Conservation (phyloP, 2,113 vertebrate genomes). For the Gavialis gangeticus region DNA sequence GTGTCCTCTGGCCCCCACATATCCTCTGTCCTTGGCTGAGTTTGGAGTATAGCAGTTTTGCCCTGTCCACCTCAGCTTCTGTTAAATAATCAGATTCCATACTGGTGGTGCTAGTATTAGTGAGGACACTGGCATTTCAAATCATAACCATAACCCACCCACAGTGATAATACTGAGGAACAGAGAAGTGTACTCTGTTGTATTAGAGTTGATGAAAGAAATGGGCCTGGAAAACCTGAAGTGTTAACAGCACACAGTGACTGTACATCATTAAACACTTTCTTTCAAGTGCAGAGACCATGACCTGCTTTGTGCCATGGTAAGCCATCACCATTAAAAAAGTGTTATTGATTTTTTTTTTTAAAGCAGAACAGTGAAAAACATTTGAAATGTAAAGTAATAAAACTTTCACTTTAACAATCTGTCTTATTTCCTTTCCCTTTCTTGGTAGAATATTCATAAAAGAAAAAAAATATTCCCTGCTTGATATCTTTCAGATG, state of each 20-base stretch:
- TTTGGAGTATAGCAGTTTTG: too few species aligned
- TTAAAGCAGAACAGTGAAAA: neutral
- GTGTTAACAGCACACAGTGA: neutral
- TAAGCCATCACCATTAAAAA: neutral
- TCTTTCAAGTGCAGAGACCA: too few species aligned
- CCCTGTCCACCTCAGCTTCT: too few species aligned
- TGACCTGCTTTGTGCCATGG: neutral
- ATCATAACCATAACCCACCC: neutral
- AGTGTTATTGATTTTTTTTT: neutral
- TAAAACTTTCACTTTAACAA: neutral
- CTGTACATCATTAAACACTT: neutral
- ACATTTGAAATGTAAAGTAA: neutral
- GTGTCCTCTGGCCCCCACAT: too few species aligned
- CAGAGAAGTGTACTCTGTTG: neutral
- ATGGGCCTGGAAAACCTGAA: neutral
- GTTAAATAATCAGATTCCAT: too few species aligned
- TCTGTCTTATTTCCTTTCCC: neutral
- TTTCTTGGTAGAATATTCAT: neutral
- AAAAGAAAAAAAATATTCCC: neutral
- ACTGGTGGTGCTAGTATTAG: too few species aligned
- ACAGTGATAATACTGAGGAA: neutral
- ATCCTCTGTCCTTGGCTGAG: too few species aligned
- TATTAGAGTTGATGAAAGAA: neutral
- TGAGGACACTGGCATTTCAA: neutral
- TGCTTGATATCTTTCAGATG: neutral